phyloP scores from a whole-genome alignment of 2,888 invertebrate species.

The Leptopilina drosophilae region DNA sequence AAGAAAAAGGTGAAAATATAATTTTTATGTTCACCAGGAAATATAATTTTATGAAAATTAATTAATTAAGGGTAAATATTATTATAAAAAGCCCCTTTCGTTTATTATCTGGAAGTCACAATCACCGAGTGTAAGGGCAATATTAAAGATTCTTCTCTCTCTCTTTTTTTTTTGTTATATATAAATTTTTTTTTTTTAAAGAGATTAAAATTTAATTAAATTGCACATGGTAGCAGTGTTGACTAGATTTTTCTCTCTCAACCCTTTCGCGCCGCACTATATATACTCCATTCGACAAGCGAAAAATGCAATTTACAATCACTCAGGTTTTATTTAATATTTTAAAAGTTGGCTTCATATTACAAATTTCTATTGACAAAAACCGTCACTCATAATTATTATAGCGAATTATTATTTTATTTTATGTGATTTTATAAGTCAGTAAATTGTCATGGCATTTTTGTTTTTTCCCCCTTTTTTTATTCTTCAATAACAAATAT shows the following conservation, averaged over 20 bases:
- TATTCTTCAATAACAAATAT: too few relatives aligned
- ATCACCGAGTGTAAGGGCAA: not conserved
- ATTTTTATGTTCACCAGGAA: too few relatives aligned
- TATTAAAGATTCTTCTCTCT: not conserved
- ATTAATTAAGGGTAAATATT: not conserved
- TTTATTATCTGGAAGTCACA: constrained; percentile 11
- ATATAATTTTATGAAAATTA: too few relatives aligned
- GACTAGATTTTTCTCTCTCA: constrained; percentile 9
- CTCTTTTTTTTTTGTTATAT: not conserved
- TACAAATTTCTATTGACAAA: not conserved
- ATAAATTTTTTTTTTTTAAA: constrained; percentile 5
- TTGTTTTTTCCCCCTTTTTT: too few relatives aligned
- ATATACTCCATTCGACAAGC: not conserved
- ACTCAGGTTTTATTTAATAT: not conserved
- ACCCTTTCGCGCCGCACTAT: not conserved
- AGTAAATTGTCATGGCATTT: not conserved
- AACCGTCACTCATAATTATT: not conserved
- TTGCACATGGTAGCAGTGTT: constrained; percentile 23
- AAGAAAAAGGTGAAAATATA: too few relatives aligned
- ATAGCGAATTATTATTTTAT: not conserved
- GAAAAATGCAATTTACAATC: constrained; percentile 15
- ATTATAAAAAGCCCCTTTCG: not conserved
- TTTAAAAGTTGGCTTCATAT: constrained; percentile 3
- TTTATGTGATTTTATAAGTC: not conserved
- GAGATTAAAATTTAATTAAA: constrained; percentile 37